These are phyloP conservation scores for Nerophis ophidion DNA, from an alignment of 2,113 vertebrate genomes.

Conservation along the genomic window DNA sequence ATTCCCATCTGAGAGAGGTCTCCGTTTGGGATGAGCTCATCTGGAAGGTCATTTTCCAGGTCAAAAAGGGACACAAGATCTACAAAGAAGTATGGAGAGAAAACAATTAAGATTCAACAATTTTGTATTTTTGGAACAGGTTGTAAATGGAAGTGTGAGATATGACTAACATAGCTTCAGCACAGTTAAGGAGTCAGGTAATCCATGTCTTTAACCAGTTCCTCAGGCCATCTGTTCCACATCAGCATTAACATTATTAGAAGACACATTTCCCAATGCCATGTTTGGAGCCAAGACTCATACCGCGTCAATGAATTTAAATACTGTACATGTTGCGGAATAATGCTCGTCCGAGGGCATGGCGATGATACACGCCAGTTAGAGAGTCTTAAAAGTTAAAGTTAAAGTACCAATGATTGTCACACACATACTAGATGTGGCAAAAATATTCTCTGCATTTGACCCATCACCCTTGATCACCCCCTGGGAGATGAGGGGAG, in stretches of 20 bases:
- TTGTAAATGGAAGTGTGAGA: not conserved
- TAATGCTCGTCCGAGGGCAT: conserved; percentile 25
- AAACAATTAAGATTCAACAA: conserved; percentile 1
- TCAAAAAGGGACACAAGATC: conserved; percentile 95
- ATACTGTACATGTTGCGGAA: conserved; percentile 6
- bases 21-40: conserved; percentile 94
- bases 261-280: conserved; percentile 9
- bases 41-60: conserved; percentile 96
- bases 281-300: conserved; percentile 17
- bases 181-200: conserved; percentile 1
- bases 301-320: conserved; percentile 13
- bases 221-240: conserved; percentile 33
- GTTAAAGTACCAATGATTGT: too few species aligned
- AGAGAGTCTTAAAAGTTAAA: conserved; percentile 8
- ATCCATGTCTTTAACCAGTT: not conserved
- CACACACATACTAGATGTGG: too few species aligned
- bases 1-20: conserved; percentile 83
- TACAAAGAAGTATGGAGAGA: conserved; percentile 38
- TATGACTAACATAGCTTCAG: not conserved
- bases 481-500: too few species aligned
- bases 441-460: too few species aligned
- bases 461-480: too few species aligned
- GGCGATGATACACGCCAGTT: conserved; percentile 18
- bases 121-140: not conserved
- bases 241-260: conserved; percentile 28